Conservation (phyloP, 2,888 invertebrate genomes). For the Nomada lathburiana region DNA sequence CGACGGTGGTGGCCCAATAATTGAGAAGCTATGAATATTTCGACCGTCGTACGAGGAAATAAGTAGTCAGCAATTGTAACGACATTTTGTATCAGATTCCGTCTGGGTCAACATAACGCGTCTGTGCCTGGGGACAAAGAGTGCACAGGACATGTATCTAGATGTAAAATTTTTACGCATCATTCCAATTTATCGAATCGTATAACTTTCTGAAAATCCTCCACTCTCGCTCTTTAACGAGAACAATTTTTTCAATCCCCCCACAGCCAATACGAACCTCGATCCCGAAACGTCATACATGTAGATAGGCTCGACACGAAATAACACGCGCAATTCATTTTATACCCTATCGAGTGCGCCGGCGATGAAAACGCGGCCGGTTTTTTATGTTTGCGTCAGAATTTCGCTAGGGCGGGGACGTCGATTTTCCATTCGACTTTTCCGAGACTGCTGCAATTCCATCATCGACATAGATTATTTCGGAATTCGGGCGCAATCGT, state of each 20-base stretch:
- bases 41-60: too few relatives aligned
- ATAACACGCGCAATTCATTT: conserved; percentile 38
- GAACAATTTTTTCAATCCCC: conserved; percentile 6
- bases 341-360: background rate
- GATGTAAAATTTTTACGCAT: background rate
- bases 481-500: conserved; percentile 47
- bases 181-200: background rate
- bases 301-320: background rate
- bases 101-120: too few relatives aligned
- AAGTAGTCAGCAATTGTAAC: too few relatives aligned
- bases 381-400: conserved; percentile 44
- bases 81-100: too few relatives aligned
- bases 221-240: background rate
- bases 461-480: conserved; percentile 65
- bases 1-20: background rate
- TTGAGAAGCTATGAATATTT: background rate
- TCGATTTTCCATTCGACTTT: conserved; percentile 24
- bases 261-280: background rate
- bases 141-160: too few relatives aligned
- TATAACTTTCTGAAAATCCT: background rate
- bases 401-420: conserved; percentile 1
- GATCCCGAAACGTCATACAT: background rate
- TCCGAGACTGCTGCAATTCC: conserved; percentile 40
- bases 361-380: conserved; percentile 25
- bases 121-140: too few relatives aligned